Evolutionary conservation across 2,113 vertebrate species (phyloP).

Genomic region (Protomyctophum bolini): DNA sequence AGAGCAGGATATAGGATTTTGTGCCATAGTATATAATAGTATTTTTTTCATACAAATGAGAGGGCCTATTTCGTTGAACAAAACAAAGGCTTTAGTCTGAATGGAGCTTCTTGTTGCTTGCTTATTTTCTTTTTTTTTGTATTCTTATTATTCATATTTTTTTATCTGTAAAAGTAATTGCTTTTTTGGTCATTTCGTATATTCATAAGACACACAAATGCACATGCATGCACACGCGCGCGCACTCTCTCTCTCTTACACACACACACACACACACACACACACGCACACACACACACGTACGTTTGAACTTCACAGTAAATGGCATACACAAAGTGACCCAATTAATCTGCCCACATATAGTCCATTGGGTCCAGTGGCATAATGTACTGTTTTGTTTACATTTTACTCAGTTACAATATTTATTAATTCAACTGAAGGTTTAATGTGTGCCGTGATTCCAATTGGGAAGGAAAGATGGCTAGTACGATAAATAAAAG

Average conservation of each 20-base stretch:
- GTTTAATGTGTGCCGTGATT: slow-evolving; percentile 19
- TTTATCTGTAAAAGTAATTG: slow-evolving; percentile 37
- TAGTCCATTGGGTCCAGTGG: neutral
- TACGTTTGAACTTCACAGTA: slow-evolving; percentile 12
- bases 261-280: too few relatives aligned
- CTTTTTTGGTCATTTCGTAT: slow-evolving; percentile 44
- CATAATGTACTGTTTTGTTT: slow-evolving; percentile 19
- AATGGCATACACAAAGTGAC: slow-evolving; percentile 27
- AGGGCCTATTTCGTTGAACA: slow-evolving; percentile 33
- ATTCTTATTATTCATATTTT: slow-evolving; percentile 19
- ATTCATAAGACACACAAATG: slow-evolving; percentile 4
- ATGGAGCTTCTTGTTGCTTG: slow-evolving; percentile 59
- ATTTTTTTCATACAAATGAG: slow-evolving; percentile 63
- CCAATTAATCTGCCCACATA: neutral
- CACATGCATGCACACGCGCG: too few relatives aligned
- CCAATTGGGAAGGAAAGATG: slow-evolving; percentile 13
- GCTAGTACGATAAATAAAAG: neutral
- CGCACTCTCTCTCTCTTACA: too few relatives aligned
- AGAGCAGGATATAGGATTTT: slow-evolving; percentile 72
- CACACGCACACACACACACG: too few relatives aligned
- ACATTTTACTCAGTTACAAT: slow-evolving; percentile 14
- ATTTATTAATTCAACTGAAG: neutral
- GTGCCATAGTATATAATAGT: slow-evolving; percentile 77
- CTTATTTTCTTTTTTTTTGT: slow-evolving; percentile 41
- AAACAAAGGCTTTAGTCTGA: slow-evolving; percentile 55